Base-by-base conservation (phyloP, 2,797 vertebrate species). In the Rhinoraja longicauda region DNA sequence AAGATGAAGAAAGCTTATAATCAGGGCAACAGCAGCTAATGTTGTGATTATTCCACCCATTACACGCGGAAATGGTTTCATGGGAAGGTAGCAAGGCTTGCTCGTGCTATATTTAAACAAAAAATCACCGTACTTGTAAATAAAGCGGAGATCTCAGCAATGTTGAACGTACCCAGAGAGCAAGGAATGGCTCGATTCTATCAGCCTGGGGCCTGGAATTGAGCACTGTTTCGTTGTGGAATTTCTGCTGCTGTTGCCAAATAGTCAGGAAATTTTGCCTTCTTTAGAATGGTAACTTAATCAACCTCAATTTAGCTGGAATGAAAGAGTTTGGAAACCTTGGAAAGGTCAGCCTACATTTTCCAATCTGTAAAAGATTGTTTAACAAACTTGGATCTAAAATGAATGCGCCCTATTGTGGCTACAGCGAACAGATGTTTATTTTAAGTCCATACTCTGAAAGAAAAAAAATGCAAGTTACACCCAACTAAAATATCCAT, bases 321-420 rank as follows among this genome's bases (percentile, higher is more conserved):
- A 93, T 93, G 79, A 90, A 75, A 21, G 62, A 73, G 59, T 81
- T 45, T 36, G 93, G 79, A 93, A 88, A 53, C 57, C 29, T 77
- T 86, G 92, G 93, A 92, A 90, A 81, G 92, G 36, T 32, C 29
- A 64, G 92, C 32, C 86, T 59, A 39, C 90, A 86, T 90, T 88
- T 93, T 81, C 77, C 93, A 62, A 70, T 92, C 67, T 53, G 64
- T 76, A 93, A 93, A 73, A n/a, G 64, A 93, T 93, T 79, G 93
- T 93, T 94, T 93, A 95, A 93, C 96, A 95, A 96, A 94, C 94
- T 94, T 95, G 94, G 93, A 94, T 93, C 95, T 94, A 94, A 95
- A 95, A 95, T 97, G 95, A 96, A 94, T 96, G 94, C 95, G 93
- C 94, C 95, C 94, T 95, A 97, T 96, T 97, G 95, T 97, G 94